A percentile compares a stretch with the other conserved stretches of the same genome.
Evolutionary conservation across 2,113 vertebrate species (phyloP).

Genomic region (Odocoileus virginianus): DNA sequence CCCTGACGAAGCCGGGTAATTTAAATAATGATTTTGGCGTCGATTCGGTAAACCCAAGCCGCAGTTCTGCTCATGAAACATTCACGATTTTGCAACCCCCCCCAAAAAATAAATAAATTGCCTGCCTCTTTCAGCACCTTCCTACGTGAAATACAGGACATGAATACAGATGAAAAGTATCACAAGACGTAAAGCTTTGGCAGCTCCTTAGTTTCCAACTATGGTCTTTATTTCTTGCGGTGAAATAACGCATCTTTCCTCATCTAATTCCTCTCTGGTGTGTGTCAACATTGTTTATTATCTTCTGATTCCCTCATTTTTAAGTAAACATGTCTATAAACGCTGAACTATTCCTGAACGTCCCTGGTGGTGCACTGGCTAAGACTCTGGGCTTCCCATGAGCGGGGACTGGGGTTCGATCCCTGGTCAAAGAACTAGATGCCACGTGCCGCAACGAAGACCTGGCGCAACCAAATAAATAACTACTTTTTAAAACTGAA

Average conservation of each 20-base stretch:
- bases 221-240: slow-evolving; percentile 74
- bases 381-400: not conserved
- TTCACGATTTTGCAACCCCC: not conserved
- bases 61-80: not conserved
- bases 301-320: slow-evolving; percentile 74
- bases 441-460: not conserved
- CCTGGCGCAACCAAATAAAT: not conserved
- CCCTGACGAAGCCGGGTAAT: not conserved
- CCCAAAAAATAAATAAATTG: not conserved
- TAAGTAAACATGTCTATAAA: slow-evolving; percentile 74
- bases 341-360: not conserved
- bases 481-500: not conserved
- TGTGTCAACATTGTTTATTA: slow-evolving; percentile 42
- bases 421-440: not conserved
- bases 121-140: not conserved
- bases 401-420: fast-evolving
- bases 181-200: slow-evolving; percentile 36
- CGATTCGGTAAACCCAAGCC: fast-evolving
- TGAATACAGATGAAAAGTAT: not conserved
- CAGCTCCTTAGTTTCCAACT: slow-evolving; percentile 46
- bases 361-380: not conserved
- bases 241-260: slow-evolving; percentile 70
- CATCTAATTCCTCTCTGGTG: slow-evolving; percentile 47
- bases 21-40: not conserved
- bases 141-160: not conserved